Conservation (phyloP, 2,797 vertebrate species). For the Karalla daura region DNA sequence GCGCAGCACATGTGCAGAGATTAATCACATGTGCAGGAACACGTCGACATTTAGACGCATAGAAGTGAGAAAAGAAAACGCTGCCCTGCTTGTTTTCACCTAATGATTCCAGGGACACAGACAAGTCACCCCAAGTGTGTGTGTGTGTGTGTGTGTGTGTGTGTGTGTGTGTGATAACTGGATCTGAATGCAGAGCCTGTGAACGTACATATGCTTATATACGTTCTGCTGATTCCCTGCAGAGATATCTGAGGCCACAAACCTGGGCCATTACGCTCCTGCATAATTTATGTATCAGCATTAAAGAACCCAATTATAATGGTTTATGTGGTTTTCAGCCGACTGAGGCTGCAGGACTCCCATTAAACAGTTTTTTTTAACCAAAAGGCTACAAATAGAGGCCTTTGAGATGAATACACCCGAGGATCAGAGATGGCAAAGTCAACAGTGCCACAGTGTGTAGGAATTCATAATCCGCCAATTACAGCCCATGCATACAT, state of each 20-base stretch:
- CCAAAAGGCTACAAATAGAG: constrained; percentile 62
- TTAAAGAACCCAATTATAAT: constrained; percentile 75
- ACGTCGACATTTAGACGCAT: not conserved
- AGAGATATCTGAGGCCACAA: constrained; percentile 67
- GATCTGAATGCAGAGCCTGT: no score
- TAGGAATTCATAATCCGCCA: constrained; percentile 78
- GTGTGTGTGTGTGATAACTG: constrained; percentile 2
- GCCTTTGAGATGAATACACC: constrained; percentile 76
- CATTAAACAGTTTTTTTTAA: constrained; percentile 67
- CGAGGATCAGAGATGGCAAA: constrained; percentile 71
- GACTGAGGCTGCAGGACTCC: constrained; percentile 65
- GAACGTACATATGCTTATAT: not conserved
- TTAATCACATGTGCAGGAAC: not conserved
- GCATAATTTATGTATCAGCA: constrained; percentile 73
- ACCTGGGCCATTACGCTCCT: constrained; percentile 63
- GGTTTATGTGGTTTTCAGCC: constrained; percentile 57
- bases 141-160: not conserved
- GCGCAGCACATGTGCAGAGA: constrained; percentile 1
- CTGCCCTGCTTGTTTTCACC: constrained; percentile 11
- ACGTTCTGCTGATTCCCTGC: constrained; percentile 38
- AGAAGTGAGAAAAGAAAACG: constrained; percentile 12
- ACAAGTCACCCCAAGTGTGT: constrained; percentile 22
- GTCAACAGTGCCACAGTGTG: constrained; percentile 73
- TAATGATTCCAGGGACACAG: not conserved
- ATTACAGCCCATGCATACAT: constrained; percentile 73